Evolutionary conservation across 2,888 invertebrate genomes (phyloP), one percentile per base, ranked within the genome.

Genomic region (Melangyna quadrimaculata): DNA sequence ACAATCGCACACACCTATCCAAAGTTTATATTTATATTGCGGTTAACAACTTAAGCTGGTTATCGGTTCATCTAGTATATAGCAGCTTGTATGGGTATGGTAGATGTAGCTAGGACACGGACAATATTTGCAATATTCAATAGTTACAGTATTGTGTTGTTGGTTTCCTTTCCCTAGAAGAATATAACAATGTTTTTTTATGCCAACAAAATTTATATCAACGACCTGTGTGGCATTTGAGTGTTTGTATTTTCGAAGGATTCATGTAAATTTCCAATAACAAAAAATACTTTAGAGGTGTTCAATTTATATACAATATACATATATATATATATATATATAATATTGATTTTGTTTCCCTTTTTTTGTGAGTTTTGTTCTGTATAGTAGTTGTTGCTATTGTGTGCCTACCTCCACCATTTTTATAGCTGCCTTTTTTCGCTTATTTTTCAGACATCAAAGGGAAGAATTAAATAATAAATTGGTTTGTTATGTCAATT

Each of bases 11-110:
- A 48, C 69, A 57, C 63, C 43, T 65, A 40, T 65, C 35, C 29
- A 19, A 69, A 40, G 10, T 32, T 74, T 48, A 37, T 67, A 65
- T 69, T 69, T 57, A 53, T 35, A 70, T 65, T 75, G 63, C 27
- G 70, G 45, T 32, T 27, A n/a, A 48, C 61, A 51, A 53, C 53
- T 37, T 40, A 24, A 61, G 61, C 27, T 59, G 14, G 24, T 40
- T 61, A 57, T 35, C 7, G 32, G 12, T 35, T 55, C 7, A 10
- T 17, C 27, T 51, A n/a, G n/a, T n/a, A n/a, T n/a, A 40, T 19
- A 45, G 2, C 4, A 17, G 17, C 4, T 3, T n/a, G n/a, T n/a
- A n/a, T 35, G 19, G 32, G 17, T 32, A 29, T 9, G n/a, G 8
- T 35, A 8, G 1, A 1, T 8, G 7, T 22, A 4, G 19, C 19